Evolutionary conservation across 2,888 invertebrate genomes (phyloP).

Genomic region (Drosophila mettleri): DNA sequence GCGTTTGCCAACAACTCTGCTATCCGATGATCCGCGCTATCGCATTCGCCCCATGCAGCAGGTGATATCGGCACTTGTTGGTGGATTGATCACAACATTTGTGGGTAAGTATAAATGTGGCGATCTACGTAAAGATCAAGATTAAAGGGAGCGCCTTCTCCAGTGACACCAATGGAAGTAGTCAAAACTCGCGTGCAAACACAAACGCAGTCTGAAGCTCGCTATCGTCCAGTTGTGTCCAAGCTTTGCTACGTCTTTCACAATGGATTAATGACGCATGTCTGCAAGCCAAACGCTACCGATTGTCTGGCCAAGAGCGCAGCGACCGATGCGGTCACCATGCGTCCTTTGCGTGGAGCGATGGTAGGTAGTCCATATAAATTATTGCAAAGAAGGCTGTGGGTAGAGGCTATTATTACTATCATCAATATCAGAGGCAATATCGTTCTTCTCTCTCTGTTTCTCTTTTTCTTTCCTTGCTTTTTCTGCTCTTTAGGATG

Average conservation of each 20-base stretch:
- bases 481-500: constrained; percentile 89
- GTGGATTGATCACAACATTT: constrained; percentile 94
- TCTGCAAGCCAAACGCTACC: constrained; percentile 90
- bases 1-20: constrained; percentile 29
- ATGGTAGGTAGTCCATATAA: constrained; percentile 85
- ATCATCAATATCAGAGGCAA: neutral
- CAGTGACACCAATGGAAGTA: constrained; percentile 98
- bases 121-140: neutral
- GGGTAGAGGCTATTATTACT: too few species aligned
- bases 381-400: too few species aligned
- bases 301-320: constrained; percentile 64
- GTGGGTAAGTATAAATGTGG: constrained; percentile 87
- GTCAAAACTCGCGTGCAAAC: constrained; percentile 95
- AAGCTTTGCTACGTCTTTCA: constrained; percentile 97
- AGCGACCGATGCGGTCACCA: constrained; percentile 9
- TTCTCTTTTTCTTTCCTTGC: neutral
- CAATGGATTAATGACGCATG: constrained; percentile 98
- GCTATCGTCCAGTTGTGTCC: constrained; percentile 90
- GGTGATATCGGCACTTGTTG: constrained; percentile 86
- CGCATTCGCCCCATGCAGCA: constrained; percentile 86
- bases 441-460: neutral
- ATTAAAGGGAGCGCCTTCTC: neutral
- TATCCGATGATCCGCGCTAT: constrained; percentile 89
- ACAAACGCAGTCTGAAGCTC: constrained; percentile 88
- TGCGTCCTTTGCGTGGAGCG: constrained; percentile 87